These are phyloP conservation scores for Pachyuromys duprasi DNA, from an alignment of 2,797 vertebrate genomes.

Conservation along the genomic window DNA sequence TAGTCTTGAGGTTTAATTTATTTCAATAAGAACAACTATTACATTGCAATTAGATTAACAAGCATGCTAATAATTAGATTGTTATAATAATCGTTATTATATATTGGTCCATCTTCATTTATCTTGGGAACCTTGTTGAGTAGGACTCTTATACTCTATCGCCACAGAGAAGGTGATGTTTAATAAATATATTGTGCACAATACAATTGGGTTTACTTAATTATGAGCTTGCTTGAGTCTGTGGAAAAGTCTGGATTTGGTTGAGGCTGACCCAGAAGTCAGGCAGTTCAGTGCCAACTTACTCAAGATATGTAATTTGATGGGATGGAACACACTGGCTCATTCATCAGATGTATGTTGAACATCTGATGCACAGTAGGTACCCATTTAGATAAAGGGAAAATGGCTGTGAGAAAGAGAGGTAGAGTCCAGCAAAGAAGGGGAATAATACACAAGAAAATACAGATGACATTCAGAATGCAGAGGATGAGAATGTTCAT, in stretches of 20 bases:
- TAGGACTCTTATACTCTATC: constrained; percentile 18
- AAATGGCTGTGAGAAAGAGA: neutral
- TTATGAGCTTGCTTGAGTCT: neutral
- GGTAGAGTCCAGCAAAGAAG: neutral
- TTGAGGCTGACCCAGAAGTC: neutral
- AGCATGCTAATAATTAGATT: neutral
- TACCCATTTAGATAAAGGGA: neutral
- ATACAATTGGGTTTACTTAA: neutral
- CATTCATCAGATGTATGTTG: neutral
- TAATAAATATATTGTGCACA: neutral
- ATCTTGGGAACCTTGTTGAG: neutral
- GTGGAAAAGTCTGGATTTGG: neutral
- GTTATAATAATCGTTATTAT: neutral
- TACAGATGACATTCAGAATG: neutral
- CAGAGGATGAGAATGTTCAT: constrained; percentile 14
- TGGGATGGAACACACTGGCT: neutral
- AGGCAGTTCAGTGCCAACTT: neutral
- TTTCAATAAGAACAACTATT: constrained; percentile 2
- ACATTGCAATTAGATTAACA: neutral
- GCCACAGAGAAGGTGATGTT: neutral
- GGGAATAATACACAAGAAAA: neutral
- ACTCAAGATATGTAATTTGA: neutral
- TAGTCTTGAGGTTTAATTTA: neutral
- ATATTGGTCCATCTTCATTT: neutral
- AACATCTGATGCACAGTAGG: neutral